Conservation (phyloP, 2,888 invertebrate species). For the Ectropis crepuscularia region DNA sequence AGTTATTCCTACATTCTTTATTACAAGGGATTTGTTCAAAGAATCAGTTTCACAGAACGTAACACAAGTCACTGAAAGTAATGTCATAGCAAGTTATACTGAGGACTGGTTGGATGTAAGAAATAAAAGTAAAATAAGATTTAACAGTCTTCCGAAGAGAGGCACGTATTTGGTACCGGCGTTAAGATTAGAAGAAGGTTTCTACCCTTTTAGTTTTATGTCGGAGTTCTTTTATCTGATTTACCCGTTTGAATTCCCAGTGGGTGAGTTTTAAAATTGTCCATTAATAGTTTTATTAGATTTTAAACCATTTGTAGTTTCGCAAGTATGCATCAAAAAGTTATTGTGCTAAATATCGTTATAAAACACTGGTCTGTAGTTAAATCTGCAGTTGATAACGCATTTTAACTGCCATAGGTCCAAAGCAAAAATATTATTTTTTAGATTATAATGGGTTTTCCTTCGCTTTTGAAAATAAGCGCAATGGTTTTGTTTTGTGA, state of each 20-base stretch:
- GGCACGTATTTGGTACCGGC: constrained; percentile 79
- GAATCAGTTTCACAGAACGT: constrained; percentile 54
- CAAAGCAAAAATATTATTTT: no score
- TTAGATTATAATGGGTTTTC: no score
- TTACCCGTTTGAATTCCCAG: constrained; percentile 87
- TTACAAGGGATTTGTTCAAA: constrained; percentile 67
- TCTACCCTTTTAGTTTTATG: constrained; percentile 86
- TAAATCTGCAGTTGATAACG: no score
- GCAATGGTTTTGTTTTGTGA: no score
- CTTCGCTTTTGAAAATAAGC: no score
- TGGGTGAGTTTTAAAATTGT: constrained; percentile 81
- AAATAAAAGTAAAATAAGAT: constrained; percentile 76
- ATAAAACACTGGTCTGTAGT: no score
- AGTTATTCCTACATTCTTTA: constrained; percentile 53
- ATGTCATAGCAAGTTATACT: constrained; percentile 63
- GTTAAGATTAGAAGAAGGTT: constrained; percentile 85
- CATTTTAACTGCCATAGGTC: no score
- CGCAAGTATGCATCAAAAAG: no score
- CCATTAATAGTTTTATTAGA: no score
- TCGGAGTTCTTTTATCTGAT: constrained; percentile 86
- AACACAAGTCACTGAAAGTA: constrained; percentile 64
- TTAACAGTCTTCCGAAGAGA: constrained; percentile 74
- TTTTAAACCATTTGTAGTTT: no score
- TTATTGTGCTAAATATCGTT: no score
- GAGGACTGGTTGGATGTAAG: constrained; percentile 74